Evolutionary conservation across 2,888 invertebrate genomes (phyloP), one percentile per base, ranked within the genome.

Genomic region (Uropetala carovei): DNA sequence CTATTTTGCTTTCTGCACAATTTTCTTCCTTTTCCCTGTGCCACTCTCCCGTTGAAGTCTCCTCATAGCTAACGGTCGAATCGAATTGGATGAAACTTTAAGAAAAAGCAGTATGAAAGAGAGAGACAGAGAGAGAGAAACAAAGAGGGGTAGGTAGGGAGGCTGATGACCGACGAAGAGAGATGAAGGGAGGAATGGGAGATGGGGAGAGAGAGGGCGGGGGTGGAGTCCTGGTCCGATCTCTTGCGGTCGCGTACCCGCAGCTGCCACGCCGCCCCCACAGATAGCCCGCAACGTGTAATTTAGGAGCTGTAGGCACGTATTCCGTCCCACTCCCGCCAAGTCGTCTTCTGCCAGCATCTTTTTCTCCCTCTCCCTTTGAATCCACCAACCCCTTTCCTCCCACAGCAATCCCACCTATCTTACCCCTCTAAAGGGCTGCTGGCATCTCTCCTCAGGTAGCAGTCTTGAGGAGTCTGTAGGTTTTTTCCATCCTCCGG

Each of bases 251-350:
- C 64, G 60, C 43, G 43, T 89, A 43, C 89, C 89, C 86, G 60
- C 86, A 86, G 86, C 22, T 58, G 10, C 84, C 22, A 13, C 58
- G 11, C 60, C 30, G 27, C 60, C 59, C 27, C 60, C 59, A 30
- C 86, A 86, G 30, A 60, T 64, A 9, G 86, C 59, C 86, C 60
- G 60, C 89, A 89, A 89, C 89, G 89, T 89, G 89, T 89, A 89
- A 89, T 89, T 89, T 89, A 64, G 89, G 89, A 89, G 89, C 16
- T 68, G 68, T n/a, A n/a, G 68, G 68, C 75, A 13, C 22, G 75
- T 75, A 75, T 75, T 75, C 57, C 85, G 56, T 85, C 58, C 56
- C 57, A n/a, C 85, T 4, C 57, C n/a, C 22, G 58, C n/a, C 14
- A 75, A 75, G 4, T 75, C 11, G n/a, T 5, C 10, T n/a, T 27